Conservation (phyloP, 2,113 vertebrate genomes). For the Indicator maculatus region DNA sequence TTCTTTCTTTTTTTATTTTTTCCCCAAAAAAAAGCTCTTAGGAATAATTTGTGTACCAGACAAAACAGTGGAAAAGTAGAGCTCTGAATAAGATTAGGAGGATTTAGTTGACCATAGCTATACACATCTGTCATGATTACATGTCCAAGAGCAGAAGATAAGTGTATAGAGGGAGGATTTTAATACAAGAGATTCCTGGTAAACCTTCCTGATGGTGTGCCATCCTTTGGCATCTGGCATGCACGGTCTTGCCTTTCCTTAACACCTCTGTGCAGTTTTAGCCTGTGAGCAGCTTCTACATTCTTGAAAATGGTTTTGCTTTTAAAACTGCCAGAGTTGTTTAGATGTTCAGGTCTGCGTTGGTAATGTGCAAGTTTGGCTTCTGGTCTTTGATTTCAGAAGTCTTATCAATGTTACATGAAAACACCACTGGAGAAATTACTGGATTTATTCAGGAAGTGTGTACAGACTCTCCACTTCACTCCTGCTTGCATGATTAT, state of each 20-base stretch:
- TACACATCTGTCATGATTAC: background rate
- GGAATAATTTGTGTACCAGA: background rate
- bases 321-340: background rate
- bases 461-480: background rate
- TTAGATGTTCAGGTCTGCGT: background rate
- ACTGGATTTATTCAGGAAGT: background rate
- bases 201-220: background rate
- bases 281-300: background rate
- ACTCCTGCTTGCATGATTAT: accelerated
- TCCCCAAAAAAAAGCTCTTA: background rate
- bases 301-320: background rate
- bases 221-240: background rate
- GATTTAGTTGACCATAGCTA: background rate
- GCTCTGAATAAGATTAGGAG: background rate
- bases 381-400: background rate
- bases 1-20: background rate
- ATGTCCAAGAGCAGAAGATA: background rate
- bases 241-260: background rate
- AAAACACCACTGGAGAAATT: background rate
- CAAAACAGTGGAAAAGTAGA: background rate
- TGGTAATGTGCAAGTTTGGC: background rate
- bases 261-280: background rate
- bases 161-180: background rate
- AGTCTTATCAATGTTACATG: background rate
- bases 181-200: background rate